These are phyloP conservation scores for Erinaceus europaeus DNA, from an alignment of 2,113 vertebrate species.

Conservation along the genomic window DNA sequence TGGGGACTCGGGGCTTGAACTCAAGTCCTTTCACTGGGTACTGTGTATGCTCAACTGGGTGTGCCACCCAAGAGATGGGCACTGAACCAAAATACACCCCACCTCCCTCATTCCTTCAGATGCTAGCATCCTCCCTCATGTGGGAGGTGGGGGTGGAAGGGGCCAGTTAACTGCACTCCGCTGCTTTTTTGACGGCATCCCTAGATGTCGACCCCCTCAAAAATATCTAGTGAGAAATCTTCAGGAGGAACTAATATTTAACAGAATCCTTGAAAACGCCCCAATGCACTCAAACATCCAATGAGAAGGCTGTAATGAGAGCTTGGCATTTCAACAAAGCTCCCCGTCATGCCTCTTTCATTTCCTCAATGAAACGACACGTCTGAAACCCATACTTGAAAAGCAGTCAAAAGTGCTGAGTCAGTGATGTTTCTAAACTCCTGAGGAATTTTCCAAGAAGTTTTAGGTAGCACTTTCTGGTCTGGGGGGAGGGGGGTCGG, in stretches of 20 bases:
- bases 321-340: neutral
- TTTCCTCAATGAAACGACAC: neutral
- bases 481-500: too few species aligned
- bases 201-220: neutral
- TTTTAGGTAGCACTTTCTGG: slow-evolving; percentile 50
- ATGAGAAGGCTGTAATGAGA: neutral
- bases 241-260: neutral
- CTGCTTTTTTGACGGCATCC: fast-evolving
- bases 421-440: slow-evolving; percentile 29
- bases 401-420: slow-evolving; percentile 21
- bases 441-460: slow-evolving; percentile 50
- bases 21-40: too few species aligned
- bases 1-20: too few species aligned
- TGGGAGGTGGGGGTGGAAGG: fast-evolving
- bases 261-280: neutral
- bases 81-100: neutral
- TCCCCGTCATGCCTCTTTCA: neutral
- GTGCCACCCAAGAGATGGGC: neutral
- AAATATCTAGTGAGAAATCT: neutral
- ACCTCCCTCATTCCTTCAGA: neutral
- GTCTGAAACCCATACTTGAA: slow-evolving; percentile 42
- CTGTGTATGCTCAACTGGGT: too few species aligned
- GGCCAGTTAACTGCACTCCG: neutral
- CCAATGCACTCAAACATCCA: neutral
- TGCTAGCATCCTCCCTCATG: neutral